Conservation (phyloP, 2,888 invertebrate genomes). For the Taphrorychus bicolor region DNA sequence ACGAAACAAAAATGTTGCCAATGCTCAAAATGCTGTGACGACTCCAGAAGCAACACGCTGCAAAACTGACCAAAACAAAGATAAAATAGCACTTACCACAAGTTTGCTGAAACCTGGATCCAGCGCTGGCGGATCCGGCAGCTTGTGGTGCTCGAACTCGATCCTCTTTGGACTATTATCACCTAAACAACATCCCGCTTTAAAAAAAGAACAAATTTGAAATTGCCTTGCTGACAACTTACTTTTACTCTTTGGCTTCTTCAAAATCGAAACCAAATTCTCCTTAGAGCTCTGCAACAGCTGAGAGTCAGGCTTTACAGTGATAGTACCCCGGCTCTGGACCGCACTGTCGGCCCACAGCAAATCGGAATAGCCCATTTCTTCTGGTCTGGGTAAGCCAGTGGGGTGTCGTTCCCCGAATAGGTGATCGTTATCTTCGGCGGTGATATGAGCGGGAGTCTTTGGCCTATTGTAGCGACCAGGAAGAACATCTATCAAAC, state of each 20-base stretch:
- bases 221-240: not conserved
- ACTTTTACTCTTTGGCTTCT: not conserved
- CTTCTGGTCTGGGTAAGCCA: not conserved
- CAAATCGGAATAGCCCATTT: not conserved
- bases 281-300: not conserved
- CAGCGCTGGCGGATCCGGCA: not conserved
- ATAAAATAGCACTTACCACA: not conserved
- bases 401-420: not conserved
- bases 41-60: too few relatives aligned
- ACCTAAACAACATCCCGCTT: not conserved
- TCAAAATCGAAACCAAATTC: not conserved
- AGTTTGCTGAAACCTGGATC: not conserved
- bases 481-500: too few relatives aligned
- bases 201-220: not conserved
- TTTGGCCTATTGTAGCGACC: not conserved
- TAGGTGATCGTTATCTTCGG: not conserved
- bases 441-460: not conserved
- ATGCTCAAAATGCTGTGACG: too few relatives aligned
- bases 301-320: not conserved
- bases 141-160: not conserved
- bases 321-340: not conserved
- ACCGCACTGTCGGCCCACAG: not conserved
- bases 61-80: too few relatives aligned
- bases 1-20: too few relatives aligned
- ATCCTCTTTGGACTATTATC: not conserved